Evolutionary conservation across 1,140 invertebrate species (phyloP).

Genomic region (Triops longicaudatus): DNA sequence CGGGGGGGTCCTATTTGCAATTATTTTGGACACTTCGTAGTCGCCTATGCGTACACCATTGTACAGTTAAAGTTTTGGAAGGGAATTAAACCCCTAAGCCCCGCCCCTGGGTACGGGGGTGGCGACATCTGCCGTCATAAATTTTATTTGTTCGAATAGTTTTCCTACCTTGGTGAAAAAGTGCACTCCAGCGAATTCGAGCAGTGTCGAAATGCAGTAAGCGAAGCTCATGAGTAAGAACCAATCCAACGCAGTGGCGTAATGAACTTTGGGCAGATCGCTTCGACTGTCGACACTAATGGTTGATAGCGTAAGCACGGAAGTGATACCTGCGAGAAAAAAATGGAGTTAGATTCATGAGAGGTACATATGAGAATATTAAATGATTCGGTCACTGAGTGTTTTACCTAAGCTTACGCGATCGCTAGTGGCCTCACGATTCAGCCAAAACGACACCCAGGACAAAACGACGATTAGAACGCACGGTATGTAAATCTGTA

Average conservation of each 20-base stretch:
- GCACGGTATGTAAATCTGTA: slow-evolving; percentile 88
- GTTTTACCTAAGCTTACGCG: slow-evolving; percentile 66
- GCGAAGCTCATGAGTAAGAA: slow-evolving; percentile 78
- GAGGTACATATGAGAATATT: background rate
- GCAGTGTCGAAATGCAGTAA: slow-evolving; percentile 77
- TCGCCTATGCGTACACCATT: too few species aligned
- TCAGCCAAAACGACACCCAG: slow-evolving; percentile 96
- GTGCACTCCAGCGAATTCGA: slow-evolving; percentile 72
- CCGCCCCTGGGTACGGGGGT: too few species aligned
- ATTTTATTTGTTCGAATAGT: too few species aligned
- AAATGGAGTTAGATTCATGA: background rate
- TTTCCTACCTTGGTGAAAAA: slow-evolving; percentile 85
- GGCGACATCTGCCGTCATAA: too few species aligned
- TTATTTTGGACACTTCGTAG: too few species aligned
- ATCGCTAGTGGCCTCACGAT: slow-evolving; percentile 86
- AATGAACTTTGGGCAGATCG: slow-evolving; percentile 76
- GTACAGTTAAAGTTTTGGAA: too few species aligned
- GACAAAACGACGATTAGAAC: slow-evolving; percentile 88
- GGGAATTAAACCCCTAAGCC: too few species aligned
- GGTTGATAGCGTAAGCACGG: slow-evolving; percentile 81
- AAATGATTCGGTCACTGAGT: slow-evolving; percentile 7
- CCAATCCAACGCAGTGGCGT: slow-evolving; percentile 76
- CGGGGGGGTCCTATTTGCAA: too few species aligned
- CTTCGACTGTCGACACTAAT: slow-evolving; percentile 73
- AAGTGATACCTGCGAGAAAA: slow-evolving; percentile 59